These are phyloP conservation scores for Microcebus ravelobensis DNA, from an alignment of 2,113 vertebrate species.

Conservation along the genomic window DNA sequence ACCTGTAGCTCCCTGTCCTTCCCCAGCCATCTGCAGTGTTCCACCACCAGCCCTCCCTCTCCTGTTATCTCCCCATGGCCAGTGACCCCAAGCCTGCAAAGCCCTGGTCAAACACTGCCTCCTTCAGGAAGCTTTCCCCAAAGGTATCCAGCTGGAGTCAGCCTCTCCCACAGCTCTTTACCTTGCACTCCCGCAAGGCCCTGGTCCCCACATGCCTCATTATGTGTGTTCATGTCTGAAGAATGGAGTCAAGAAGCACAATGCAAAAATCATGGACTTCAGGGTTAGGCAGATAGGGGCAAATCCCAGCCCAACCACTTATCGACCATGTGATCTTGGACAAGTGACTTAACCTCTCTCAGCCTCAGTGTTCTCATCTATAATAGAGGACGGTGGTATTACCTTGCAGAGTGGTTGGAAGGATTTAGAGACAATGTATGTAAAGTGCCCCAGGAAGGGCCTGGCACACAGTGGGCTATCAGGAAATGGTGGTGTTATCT, in stretches of 20 bases:
- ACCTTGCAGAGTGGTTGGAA: neutral
- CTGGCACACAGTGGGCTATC: neutral
- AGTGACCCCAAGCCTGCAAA: neutral
- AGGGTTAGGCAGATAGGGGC: neutral
- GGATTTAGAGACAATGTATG: neutral
- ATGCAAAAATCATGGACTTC: neutral
- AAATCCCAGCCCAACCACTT: neutral
- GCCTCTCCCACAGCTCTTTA: neutral
- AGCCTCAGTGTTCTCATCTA: neutral
- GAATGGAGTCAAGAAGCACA: neutral
- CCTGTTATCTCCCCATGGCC: neutral
- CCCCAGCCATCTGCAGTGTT: neutral
- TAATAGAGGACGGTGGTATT: neutral
- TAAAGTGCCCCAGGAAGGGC: neutral
- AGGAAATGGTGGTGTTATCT: neutral
- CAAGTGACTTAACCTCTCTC: neutral
- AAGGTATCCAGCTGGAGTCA: neutral
- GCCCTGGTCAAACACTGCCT: neutral
- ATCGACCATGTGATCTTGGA: neutral
- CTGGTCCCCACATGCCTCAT: neutral
- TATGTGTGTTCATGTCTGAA: slow-evolving; percentile 13
- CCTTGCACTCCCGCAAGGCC: neutral
- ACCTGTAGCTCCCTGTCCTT: neutral
- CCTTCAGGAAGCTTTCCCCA: neutral
- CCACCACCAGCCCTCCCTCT: neutral